Conservation (phyloP, 2,888 invertebrate genomes). For the Dasysyrphus tricinctus region DNA sequence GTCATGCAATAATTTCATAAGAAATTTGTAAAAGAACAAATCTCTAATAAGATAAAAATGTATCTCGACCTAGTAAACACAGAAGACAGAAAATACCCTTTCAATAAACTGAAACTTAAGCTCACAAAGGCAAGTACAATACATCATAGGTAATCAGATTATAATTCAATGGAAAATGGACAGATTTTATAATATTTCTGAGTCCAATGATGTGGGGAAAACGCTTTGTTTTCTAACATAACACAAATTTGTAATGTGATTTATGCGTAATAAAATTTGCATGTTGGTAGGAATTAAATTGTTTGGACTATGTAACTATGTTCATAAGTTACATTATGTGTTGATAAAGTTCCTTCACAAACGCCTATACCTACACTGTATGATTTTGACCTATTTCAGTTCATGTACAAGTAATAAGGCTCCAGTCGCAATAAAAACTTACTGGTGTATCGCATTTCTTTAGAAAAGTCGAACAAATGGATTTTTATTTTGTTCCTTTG, state of each 20-base stretch:
- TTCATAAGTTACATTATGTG: not conserved
- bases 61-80: not conserved
- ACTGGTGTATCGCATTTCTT: not conserved
- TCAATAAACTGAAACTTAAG: not conserved
- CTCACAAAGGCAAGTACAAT: not conserved
- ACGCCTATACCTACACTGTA: not conserved
- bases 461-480: not conserved
- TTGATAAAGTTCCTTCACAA: not conserved
- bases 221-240: not conserved
- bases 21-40: not conserved
- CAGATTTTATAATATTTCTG: conserved; percentile 2
- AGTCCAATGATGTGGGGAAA: not conserved
- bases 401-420: not conserved
- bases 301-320: not conserved
- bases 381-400: not conserved
- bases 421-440: not conserved
- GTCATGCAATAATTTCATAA: not conserved
- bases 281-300: not conserved
- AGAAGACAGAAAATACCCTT: not conserved
- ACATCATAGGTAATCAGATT: not conserved
- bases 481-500: not conserved
- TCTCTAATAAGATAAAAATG: not conserved
- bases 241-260: not conserved
- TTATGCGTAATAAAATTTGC: not conserved
- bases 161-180: not conserved